These are phyloP conservation scores for Theretra japonica DNA, from an alignment of 2,888 invertebrate species.

Conservation along the genomic window DNA sequence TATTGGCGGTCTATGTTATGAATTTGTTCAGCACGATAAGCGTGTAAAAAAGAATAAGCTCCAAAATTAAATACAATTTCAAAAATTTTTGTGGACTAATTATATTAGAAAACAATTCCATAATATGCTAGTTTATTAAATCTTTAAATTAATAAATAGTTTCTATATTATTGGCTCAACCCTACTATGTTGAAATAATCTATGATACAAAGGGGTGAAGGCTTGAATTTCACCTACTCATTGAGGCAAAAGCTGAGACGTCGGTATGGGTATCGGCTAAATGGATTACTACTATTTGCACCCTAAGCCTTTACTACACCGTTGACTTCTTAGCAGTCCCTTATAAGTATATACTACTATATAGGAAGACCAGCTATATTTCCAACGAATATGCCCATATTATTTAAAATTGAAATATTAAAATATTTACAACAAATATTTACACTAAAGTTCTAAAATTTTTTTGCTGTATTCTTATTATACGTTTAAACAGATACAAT, in stretches of 20 bases:
- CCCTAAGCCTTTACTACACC: not conserved
- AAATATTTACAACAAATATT: too few species aligned
- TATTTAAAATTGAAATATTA: too few species aligned
- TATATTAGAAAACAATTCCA: not conserved
- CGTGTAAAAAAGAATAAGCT: too few species aligned
- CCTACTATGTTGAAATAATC: constrained; percentile 38
- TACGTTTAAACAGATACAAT: too few species aligned
- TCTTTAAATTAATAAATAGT: not conserved
- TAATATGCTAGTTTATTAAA: not conserved
- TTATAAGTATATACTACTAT: not conserved
- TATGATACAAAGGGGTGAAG: constrained; percentile 38
- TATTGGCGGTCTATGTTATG: too few species aligned
- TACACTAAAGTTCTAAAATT: too few species aligned
- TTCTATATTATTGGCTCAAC: not conserved
- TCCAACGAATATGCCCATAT: too few species aligned
- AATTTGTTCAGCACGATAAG: too few species aligned
- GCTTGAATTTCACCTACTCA: constrained; percentile 42
- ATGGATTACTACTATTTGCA: not conserved
- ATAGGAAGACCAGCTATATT: not conserved
- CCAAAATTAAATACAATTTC: too few species aligned
- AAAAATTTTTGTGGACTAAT: too few species aligned
- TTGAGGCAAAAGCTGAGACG: constrained; percentile 39
- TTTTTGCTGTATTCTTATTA: too few species aligned
- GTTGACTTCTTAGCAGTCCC: not conserved
- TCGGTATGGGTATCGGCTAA: constrained; percentile 18